Conservation (phyloP, 2,888 invertebrate species). For the Gastrophysa polygoni region DNA sequence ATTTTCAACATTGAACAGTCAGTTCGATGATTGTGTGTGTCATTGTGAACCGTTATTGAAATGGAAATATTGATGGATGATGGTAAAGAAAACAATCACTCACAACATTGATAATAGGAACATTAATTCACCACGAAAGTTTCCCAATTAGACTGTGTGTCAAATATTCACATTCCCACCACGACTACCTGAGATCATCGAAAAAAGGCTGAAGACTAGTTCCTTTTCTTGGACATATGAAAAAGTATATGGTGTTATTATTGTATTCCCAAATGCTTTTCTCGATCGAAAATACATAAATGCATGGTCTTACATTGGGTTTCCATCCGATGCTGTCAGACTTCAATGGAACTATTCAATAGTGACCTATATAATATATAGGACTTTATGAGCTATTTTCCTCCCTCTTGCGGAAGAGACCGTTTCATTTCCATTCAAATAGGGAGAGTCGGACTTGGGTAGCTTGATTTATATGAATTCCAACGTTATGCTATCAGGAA, state of each 20-base stretch:
- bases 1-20: too few species aligned
- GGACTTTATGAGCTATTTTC: conserved; percentile 30
- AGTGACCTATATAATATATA: conserved; percentile 29
- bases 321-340: conserved; percentile 20
- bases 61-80: too few species aligned
- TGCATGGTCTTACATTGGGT: not conserved
- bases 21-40: too few species aligned
- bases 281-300: not conserved
- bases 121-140: too few species aligned
- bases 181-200: too few species aligned
- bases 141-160: too few species aligned
- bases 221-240: too few species aligned
- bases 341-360: conserved; percentile 20
- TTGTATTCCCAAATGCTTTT: not conserved
- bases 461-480: conserved; percentile 37
- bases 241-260: not conserved
- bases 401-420: conserved; percentile 22
- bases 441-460: conserved; percentile 39
- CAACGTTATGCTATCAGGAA: conserved; percentile 30
- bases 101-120: too few species aligned
- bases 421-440: conserved; percentile 40
- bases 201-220: too few species aligned
- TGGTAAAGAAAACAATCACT: too few species aligned
- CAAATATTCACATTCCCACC: too few species aligned
- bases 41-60: too few species aligned